Evolutionary conservation across 1,140 invertebrate species (phyloP).

Genomic region (Solenopsis invicta): DNA sequence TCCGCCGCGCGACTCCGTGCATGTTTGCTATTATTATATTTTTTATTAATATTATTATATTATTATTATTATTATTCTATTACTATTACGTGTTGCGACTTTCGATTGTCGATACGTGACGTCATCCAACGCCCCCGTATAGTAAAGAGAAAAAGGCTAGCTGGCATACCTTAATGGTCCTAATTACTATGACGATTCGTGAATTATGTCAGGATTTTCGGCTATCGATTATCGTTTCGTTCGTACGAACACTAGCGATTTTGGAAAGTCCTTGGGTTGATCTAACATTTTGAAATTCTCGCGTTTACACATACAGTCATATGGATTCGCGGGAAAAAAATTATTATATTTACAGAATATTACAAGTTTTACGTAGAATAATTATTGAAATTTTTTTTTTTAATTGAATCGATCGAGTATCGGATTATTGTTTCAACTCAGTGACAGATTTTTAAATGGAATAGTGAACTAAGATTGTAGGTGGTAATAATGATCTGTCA

Average conservation of each 20-base stretch:
- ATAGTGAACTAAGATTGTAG: not conserved
- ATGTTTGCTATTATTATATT: conserved; percentile 84
- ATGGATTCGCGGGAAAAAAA: not conserved
- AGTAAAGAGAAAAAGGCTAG: conserved; percentile 61
- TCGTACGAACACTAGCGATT: not conserved
- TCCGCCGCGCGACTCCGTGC: conserved; percentile 78
- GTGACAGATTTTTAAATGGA: conserved; percentile 20
- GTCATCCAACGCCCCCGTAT: not conserved
- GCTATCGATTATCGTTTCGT: not conserved
- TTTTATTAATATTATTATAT: conserved; percentile 78
- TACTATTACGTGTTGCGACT: conserved; percentile 71
- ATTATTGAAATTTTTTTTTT: conserved; percentile 16
- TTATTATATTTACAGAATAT: not conserved
- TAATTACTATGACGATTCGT: conserved; percentile 2
- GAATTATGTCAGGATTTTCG: conserved; percentile 57
- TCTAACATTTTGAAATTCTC: conserved; percentile 44
- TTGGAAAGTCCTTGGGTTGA: conserved; percentile 28
- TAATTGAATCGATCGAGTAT: not conserved
- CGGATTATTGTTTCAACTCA: conserved; percentile 14
- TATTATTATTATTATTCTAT: conserved; percentile 77
- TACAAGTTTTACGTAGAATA: not conserved
- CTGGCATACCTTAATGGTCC: conserved; percentile 57
- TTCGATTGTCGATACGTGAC: conserved; percentile 31
- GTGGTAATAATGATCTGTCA: not conserved
- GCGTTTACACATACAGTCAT: not conserved